A percentile compares a stretch with the other conserved stretches of the same genome.
Evolutionary conservation across 1,140 invertebrate genomes (phyloP).

Genomic region (Trichonephila clavata): DNA sequence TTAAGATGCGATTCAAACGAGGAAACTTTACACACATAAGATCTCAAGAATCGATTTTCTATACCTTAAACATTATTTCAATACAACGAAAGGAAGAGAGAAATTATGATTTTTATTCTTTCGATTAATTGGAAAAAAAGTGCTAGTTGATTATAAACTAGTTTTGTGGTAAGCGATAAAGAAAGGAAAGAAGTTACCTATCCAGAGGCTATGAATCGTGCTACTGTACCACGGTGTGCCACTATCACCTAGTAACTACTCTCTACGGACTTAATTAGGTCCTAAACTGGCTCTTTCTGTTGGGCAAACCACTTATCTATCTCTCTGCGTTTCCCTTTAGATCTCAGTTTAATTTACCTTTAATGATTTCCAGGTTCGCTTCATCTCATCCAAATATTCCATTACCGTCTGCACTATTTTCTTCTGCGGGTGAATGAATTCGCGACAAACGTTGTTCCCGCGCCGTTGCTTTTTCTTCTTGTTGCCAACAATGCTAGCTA

Average conservation of each 20-base stretch:
- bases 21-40: neutral
- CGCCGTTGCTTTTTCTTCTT: slow-evolving; percentile 30
- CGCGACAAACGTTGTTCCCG: slow-evolving; percentile 31
- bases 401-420: slow-evolving; percentile 49
- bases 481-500: slow-evolving; percentile 45
- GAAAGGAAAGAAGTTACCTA: neutral
- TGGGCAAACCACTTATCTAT: slow-evolving; percentile 56
- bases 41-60: neutral
- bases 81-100: neutral
- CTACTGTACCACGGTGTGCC: too few relatives aligned
- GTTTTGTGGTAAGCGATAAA: slow-evolving; percentile 23
- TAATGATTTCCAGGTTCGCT: slow-evolving; percentile 71
- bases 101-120: neutral
- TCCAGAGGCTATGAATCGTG: slow-evolving; percentile 47
- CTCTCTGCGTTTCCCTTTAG: slow-evolving; percentile 50
- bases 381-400: slow-evolving; percentile 69
- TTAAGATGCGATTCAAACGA: neutral
- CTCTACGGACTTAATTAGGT: slow-evolving; percentile 62
- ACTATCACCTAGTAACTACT: slow-evolving; percentile 65
- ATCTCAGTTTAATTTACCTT: slow-evolving; percentile 72
- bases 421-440: slow-evolving; percentile 38
- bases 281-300: slow-evolving; percentile 66
- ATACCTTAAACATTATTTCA: neutral
- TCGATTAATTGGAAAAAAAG: slow-evolving; percentile 25
- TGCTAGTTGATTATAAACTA: neutral